phyloP scores from a whole-genome alignment of 2,113 vertebrate genomes.

The Sebastes schlegelii region DNA sequence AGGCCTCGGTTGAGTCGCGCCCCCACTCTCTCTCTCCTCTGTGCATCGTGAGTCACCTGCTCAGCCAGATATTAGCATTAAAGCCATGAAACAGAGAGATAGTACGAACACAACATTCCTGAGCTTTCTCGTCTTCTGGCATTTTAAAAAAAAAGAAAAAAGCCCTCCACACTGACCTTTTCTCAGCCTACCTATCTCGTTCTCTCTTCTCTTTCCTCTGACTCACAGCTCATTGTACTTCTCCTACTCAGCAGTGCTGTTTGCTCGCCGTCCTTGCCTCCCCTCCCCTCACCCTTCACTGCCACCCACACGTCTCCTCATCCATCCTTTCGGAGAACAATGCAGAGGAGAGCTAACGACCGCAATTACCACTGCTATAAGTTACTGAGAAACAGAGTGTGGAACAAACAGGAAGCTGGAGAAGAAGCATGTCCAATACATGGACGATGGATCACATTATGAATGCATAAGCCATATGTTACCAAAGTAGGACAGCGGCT shows the following conservation, averaged over 20 bases:
- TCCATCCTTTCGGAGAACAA: constrained; percentile 71
- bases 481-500: constrained; percentile 28
- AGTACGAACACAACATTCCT: constrained; percentile 27
- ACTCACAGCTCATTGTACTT: constrained; percentile 70
- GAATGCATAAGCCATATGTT: constrained; percentile 38
- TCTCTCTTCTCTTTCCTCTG: constrained; percentile 56
- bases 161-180: constrained; percentile 67
- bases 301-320: constrained; percentile 76
- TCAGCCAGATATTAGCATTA: constrained; percentile 48
- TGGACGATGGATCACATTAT: constrained; percentile 20
- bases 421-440: background rate
- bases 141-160: constrained; percentile 28
- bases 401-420: constrained; percentile 8
- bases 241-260: constrained; percentile 57
- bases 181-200: constrained; percentile 53
- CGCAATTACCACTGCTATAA: constrained; percentile 56
- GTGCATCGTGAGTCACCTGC: constrained; percentile 57
- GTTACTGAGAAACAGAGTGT: constrained; percentile 24
- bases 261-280: constrained; percentile 61
- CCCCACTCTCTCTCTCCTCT: constrained; percentile 8
- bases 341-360: constrained; percentile 46
- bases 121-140: constrained; percentile 49
- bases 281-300: constrained; percentile 53
- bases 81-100: constrained; percentile 40
- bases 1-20: background rate